Evolutionary conservation across 2,888 invertebrate genomes (phyloP), one percentile per base, ranked within the genome.

Genomic region (Hemistola chrysoprasaria): DNA sequence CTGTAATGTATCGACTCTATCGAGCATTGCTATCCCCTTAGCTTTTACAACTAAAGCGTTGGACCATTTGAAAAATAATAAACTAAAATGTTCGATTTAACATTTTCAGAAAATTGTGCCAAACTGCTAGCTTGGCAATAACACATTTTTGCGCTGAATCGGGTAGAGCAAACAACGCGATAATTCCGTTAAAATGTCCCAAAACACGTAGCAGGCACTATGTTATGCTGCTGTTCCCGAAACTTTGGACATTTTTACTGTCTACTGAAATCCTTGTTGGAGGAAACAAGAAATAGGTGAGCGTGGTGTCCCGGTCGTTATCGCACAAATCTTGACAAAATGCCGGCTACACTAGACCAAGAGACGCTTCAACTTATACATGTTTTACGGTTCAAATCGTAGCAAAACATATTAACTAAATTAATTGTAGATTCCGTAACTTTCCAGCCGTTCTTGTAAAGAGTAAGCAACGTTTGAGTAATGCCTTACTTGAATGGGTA

Each of bases 231-330:
- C 65, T 65, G 33, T 30, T 26, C 56, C 59, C 55, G 61, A 69
- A 75, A 78, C 62, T 78, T 78, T 71, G 52, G 71, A 76, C 73
- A 74, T 73, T 78, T 78, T 78, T 76, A 75, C 62, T 67, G 67
- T 70, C 66, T 66, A 62, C 51, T 58, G 60, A 65, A 67, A 64
- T 63, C 62, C 59, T 65, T 61, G 59, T 50, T 52, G 45, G 51
- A 52, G 57, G 53, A 62, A 65, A 71, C 58, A 59, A 56, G 53
- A 54, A 62, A 63, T 62, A 53, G 59, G 62, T 57, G 55, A 57
- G 58, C 57, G 50, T 57, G 53, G n/a, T n/a, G n/a, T 61, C 56
- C 46, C 48, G 47, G 40, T 40, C 49, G 62, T 62, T 72, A 69
- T 70, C 68, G 58, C 61, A 54, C 53, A 63, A 56, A 73, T 71